phyloP scores from a whole-genome alignment of 2,888 invertebrate species.

The Ichneumon xanthorius region DNA sequence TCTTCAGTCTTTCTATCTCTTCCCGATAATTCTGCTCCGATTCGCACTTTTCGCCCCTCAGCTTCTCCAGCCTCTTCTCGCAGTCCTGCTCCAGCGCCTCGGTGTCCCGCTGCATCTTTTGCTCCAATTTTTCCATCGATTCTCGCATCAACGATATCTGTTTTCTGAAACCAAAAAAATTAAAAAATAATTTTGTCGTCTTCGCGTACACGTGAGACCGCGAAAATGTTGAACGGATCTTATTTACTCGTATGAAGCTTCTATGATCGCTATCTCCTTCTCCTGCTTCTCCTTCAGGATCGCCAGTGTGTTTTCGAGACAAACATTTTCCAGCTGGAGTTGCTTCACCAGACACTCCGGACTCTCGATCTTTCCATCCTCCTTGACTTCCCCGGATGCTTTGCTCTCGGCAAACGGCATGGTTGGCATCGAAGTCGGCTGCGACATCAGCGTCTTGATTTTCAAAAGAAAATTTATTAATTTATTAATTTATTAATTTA shows the following conservation, averaged over 20 bases:
- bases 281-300: conserved; percentile 79
- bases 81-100: conserved; percentile 78
- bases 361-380: conserved; percentile 19
- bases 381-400: conserved; percentile 40
- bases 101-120: conserved; percentile 75
- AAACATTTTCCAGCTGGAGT: conserved; percentile 78
- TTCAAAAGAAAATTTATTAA: conserved; percentile 20
- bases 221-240: not conserved
- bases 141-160: conserved; percentile 78
- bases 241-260: conserved; percentile 80
- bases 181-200: conserved; percentile 8
- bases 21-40: conserved; percentile 74
- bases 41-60: conserved; percentile 75
- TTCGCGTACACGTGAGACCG: not conserved
- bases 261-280: conserved; percentile 78
- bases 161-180: conserved; percentile 71
- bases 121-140: conserved; percentile 76
- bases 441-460: conserved; percentile 77
- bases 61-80: conserved; percentile 77
- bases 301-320: conserved; percentile 77
- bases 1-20: conserved; percentile 77
- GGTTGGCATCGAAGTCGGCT: conserved; percentile 73
- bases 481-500: not conserved
- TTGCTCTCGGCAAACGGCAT: conserved; percentile 50
- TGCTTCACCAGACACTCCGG: conserved; percentile 74